phyloP scores from a whole-genome alignment of 2,888 invertebrate species.

The Homarus gammarus region DNA sequence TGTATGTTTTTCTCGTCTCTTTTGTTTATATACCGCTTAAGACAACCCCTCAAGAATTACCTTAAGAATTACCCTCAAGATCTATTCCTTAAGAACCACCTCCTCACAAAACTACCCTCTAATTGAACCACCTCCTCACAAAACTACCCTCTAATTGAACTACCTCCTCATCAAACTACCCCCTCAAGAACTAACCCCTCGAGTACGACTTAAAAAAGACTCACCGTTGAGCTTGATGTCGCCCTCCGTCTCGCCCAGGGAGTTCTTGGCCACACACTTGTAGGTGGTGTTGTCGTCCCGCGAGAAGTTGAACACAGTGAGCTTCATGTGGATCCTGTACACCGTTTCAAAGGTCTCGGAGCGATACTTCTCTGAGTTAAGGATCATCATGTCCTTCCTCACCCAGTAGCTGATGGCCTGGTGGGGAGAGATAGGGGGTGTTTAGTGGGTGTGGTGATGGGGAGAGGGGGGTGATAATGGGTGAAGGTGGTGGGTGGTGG shows the following conservation, averaged over 20 bases:
- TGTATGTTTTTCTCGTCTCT: no score
- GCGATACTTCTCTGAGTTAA: conserved; percentile 92
- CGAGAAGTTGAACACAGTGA: conserved; percentile 91
- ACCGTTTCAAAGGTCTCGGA: conserved; percentile 89
- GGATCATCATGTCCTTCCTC: conserved; percentile 92
- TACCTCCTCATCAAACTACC: no score
- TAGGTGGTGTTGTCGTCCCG: conserved; percentile 93
- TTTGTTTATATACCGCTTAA: no score
- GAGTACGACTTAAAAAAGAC: background rate
- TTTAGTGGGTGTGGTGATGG: background rate
- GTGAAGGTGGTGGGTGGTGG: background rate
- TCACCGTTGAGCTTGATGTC: conserved; percentile 90
- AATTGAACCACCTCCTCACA: no score
- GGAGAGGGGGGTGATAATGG: background rate
- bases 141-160: no score
- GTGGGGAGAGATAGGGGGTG: background rate
- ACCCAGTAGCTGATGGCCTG: conserved; percentile 78
- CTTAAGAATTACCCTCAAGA: no score
- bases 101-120: no score
- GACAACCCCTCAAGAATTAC: no score
- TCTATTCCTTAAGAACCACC: no score
- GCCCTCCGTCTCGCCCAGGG: conserved; percentile 94
- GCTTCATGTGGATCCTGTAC: conserved; percentile 92
- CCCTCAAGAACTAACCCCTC: background rate
- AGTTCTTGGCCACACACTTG: conserved; percentile 94